Base-by-base conservation (phyloP, 2,888 invertebrate species). In the Apamea sordens region DNA sequence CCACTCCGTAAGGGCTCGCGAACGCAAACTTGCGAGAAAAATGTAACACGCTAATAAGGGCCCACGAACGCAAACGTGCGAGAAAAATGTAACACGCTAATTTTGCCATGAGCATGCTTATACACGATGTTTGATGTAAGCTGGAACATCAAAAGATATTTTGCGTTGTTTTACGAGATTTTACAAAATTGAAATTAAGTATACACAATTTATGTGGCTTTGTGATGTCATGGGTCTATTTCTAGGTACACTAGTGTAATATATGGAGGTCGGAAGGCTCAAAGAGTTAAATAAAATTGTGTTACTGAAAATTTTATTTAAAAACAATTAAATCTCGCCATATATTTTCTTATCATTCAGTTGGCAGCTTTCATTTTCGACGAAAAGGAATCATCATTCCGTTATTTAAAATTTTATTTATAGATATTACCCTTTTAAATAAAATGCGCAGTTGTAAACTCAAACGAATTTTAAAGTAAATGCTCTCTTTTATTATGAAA, bases 1-100 rank as follows among this genome's bases (percentile, higher is more conserved):
- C 89, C 91, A 89, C 91, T 92, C 86, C 85, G 83, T 85, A 73
- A 86, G 86, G 89, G 85, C 77, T 53, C 75, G 56, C 70, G 79
- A 83, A 80, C 61, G 77, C 64, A 80, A 82, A 84, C 74, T 78
- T 67, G 79, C 83, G 84, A 78, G 82, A 89, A 89, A 89, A 89
- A 88, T 88, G 77, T 87, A 79, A 59, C 76, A 82, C 77, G 85
- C 82, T 82, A 79, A 87, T 84, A 47, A 86, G 86, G 89, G 85
- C 79, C 61, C 74, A 47, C 69, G 79, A 83, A 80, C 61, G 76
- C 67, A 80, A 81, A 84, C 73, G 77, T 69, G 79, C 84, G 84
- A 80, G 82, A 89, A 89, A 88, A 89, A 86, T 88, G 76, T 85
- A 79, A 59, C 78, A 82, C 77, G 84, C 84, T 82, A 79, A 87